These are phyloP conservation scores for Actinernus sp. DNA, from an alignment of 92 coral and sea anemone genomes.

Conservation along the genomic window DNA sequence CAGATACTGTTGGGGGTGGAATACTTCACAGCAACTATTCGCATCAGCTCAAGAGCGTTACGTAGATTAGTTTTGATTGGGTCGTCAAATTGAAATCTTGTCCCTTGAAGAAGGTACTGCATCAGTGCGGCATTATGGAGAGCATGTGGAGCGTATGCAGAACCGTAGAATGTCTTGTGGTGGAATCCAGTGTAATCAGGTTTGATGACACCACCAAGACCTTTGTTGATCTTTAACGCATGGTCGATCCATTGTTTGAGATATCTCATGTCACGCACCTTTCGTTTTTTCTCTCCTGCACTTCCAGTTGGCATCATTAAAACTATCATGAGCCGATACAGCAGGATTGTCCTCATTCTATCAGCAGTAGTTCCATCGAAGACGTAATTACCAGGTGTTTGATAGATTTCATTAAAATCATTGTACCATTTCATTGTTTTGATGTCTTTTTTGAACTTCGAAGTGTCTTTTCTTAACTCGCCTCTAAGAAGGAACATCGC, in stretches of 20 bases:
- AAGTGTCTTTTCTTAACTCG: conserved; percentile 4
- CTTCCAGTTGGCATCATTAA: conserved; percentile 53
- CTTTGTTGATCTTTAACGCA: conserved; percentile 67
- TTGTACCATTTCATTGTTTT: conserved; percentile 78
- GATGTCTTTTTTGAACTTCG: conserved; percentile 15
- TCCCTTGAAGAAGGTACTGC: conserved; percentile 66
- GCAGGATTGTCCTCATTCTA: conserved; percentile 66
- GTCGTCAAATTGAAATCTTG: conserved; percentile 31
- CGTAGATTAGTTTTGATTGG: conserved; percentile 40
- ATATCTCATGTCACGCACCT: conserved; percentile 64
- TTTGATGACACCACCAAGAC: conserved; percentile 72
- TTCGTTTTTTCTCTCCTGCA: conserved; percentile 21
- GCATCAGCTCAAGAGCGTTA: conserved; percentile 55
- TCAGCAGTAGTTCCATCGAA: conserved; percentile 77
- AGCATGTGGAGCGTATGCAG: conserved; percentile 63
- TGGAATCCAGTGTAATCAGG: conserved; percentile 82
- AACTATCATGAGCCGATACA: conserved; percentile 67
- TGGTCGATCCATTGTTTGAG: conserved; percentile 62
- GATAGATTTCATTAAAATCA: conserved; percentile 81
- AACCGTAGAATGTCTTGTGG: conserved; percentile 58
- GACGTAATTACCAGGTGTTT: conserved; percentile 36
- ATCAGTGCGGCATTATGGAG: conserved; percentile 60
- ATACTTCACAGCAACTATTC: conserved; percentile 63
- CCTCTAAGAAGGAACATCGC: conserved; percentile 60
- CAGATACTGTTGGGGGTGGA: conserved; percentile 74